Conservation (phyloP, 2,113 vertebrate species). For the Sylvietta virens region DNA sequence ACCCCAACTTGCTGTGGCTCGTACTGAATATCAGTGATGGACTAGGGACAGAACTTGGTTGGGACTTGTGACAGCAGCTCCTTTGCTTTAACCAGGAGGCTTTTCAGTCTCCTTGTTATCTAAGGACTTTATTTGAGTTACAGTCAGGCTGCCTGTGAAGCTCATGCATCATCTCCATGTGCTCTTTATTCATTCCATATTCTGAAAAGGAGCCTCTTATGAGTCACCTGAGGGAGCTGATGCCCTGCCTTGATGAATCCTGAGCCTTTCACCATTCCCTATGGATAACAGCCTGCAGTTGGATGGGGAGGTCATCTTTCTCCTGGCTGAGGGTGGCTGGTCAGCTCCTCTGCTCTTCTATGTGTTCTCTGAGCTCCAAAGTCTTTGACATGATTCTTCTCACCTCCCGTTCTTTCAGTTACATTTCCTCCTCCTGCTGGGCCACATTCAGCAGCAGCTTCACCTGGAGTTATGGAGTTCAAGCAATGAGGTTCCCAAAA, state of each 20-base stretch:
- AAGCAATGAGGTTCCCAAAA: background rate
- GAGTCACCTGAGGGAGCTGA: background rate
- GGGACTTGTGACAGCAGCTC: background rate
- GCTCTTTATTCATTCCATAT: background rate
- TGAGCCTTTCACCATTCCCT: background rate
- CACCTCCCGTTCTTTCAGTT: constrained; percentile 31
- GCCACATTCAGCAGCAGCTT: constrained; percentile 32
- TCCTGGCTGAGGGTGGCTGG: constrained; percentile 26
- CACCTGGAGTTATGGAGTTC: background rate
- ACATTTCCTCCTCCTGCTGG: constrained; percentile 37
- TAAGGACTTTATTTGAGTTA: background rate
- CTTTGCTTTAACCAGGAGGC: background rate
- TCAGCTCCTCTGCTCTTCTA: constrained; percentile 34
- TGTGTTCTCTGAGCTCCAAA: background rate
- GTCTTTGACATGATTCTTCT: constrained; percentile 11
- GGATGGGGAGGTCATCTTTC: constrained; percentile 31
- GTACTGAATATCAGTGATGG: background rate
- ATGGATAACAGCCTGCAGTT: background rate
- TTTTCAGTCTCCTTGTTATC: background rate
- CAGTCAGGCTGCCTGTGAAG: background rate
- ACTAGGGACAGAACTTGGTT: background rate
- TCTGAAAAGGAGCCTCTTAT: background rate
- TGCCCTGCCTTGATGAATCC: background rate
- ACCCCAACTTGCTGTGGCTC: background rate
- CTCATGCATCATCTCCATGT: background rate